A percentile compares a stretch with the other conserved stretches of the same genome.
Conservation (phyloP, 2,797 vertebrate genomes). For the Galagoides demidoff region DNA sequence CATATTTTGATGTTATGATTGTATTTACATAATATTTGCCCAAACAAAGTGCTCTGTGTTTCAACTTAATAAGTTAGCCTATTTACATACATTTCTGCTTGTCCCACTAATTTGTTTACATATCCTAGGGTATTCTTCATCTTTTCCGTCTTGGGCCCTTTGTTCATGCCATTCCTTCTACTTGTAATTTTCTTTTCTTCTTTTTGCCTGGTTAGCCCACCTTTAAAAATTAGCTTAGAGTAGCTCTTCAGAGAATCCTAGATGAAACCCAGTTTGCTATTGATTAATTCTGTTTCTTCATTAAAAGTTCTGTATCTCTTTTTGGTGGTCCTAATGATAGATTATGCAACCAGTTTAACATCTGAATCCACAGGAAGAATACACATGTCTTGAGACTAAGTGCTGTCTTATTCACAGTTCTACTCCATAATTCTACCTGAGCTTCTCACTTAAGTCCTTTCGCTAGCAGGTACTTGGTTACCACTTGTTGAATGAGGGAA, state of each 20-base stretch:
- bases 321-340: not conserved
- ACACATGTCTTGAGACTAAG: not conserved
- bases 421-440: not conserved
- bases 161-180: not conserved
- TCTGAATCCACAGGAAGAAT: not conserved
- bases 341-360: not conserved
- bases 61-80: conserved; percentile 16
- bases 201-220: conserved; percentile 4
- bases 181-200: not conserved
- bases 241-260: conserved; percentile 10
- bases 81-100: conserved; percentile 16
- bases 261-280: not conserved
- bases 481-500: not conserved
- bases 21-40: conserved; percentile 43
- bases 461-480: not conserved
- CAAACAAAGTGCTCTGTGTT: not conserved
- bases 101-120: not conserved
- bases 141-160: not conserved
- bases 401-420: not conserved
- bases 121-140: not conserved
- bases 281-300: not conserved
- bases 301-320: not conserved
- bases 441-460: not conserved
- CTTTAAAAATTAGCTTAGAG: conserved; percentile 34
- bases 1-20: not conserved